Evolutionary conservation across 1,140 invertebrate genomes (phyloP), one percentile per base, ranked within the genome.

Genomic region (Eupristina koningsbergeri): DNA sequence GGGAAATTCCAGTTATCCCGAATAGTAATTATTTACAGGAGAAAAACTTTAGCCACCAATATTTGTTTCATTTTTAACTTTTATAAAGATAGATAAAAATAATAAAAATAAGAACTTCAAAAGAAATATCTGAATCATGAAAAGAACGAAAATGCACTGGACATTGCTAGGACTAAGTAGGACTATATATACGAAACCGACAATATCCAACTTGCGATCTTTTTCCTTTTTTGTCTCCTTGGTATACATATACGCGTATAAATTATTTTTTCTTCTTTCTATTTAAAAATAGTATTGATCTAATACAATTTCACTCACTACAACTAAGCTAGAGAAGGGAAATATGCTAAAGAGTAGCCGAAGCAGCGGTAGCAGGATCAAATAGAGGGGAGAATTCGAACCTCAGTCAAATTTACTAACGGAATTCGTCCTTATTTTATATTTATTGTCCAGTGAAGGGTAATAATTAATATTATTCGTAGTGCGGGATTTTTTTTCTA

Each of bases 361-460:
- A 50, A 45, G 17, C 29, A 50, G 74, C 17, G 31, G 50, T 8
- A 89, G 90, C 88, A 87, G 89, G 88, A 89, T 92, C 91, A 93
- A 93, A 93, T 93, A 92, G 92, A 93, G 92, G 91, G 92, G 88
- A 92, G 91, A 91, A 91, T 90, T 91, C 90, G 89, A 91, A 93
- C 92, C 89, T 89, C 88, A 90, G 89, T 91, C 91, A 90, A 92
- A 92, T 91, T 92, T 87, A 88, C 84, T 88, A 89, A 90, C n/a
- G n/a, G n/a, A n/a, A n/a, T n/a, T n/a, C n/a, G n/a, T n/a, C n/a
- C n/a, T n/a, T n/a, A n/a, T n/a, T n/a, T n/a, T n/a, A n/a, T n/a
- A n/a, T n/a, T n/a, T n/a, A n/a, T n/a, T n/a, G n/a, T n/a, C n/a
- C n/a, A n/a, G n/a, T n/a, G n/a, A n/a, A n/a, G n/a, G n/a, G n/a